Base-by-base conservation (phyloP, 64 coral and sea anemone species). In the Anthopleura sola region DNA sequence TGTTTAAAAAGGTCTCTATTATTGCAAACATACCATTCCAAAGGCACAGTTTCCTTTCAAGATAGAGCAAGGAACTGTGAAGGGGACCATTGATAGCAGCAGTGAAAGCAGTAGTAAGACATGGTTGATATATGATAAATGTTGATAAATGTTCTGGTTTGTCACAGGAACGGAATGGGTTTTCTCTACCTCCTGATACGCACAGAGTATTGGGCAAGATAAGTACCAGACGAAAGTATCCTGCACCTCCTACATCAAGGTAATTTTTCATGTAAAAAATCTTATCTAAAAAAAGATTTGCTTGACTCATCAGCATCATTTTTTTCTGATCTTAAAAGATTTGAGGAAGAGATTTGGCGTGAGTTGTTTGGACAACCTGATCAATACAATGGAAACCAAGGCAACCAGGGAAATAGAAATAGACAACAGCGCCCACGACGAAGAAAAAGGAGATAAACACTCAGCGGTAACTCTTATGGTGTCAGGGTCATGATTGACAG, bases 271-370 rank as follows among this genome's bases (percentile, higher is more conserved):
- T 11, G 11, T 29, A 79, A 6, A 20, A 79, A 39, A 20, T 38
- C 36, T 44, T 13, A 53, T 12, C 50, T 53, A 53, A 7, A 53
- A 23, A 23, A 62, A 62, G 58, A 62, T n/a, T 21, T 62, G 2
- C 33, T 47, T 51, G 15, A 37, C 24, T 86, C 50, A 23, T 17
- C 13, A 32, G 12, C 85, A 23, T 1, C 14, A n/a, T 32, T 87
- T 32, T 88, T 81, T 86, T 1, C 83, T 62, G 68, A 26, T 77
- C 83, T 11, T 51, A 79, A n/a, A 83, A 80, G 19, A 56, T 46
- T 28, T 47, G 76, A 60, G 39, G 89, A 90, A 26, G 84, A 90
- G 23, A 53, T 90, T 38, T 78, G 84, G 34, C 89, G 89, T 33
- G 74, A 74, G 5, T 85, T 85, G 31, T 90, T 85, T 50, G 57